Conservation (phyloP, 2,888 invertebrate genomes). For the Diplazon laetatorius region DNA sequence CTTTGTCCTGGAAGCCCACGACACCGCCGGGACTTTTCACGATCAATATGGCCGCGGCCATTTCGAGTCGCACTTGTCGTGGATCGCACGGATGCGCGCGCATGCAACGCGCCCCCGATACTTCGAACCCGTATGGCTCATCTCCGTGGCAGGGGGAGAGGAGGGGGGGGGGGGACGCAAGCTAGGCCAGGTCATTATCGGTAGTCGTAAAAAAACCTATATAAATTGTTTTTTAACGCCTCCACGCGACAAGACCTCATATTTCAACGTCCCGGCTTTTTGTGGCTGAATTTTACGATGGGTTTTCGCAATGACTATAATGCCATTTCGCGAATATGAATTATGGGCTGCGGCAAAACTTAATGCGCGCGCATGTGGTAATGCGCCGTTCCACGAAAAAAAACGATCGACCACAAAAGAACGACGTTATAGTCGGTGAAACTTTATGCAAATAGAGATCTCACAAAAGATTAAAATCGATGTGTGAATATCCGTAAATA, state of each 20-base stretch:
- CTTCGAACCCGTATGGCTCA: no score
- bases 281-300: conserved; percentile 11
- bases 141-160: no score
- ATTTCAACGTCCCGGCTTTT: no score
- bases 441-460: no score
- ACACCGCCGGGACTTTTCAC: conserved; percentile 12
- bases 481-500: neutral
- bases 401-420: no score
- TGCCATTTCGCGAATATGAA: neutral
- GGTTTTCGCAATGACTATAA: neutral
- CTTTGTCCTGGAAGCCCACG: neutral
- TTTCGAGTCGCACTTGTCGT: conserved; percentile 14
- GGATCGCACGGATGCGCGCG: conserved; percentile 21
- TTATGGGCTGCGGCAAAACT: no score
- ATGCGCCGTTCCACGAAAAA: no score
- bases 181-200: conserved; percentile 6
- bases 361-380: no score
- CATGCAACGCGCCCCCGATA: neutral
- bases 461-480: no score
- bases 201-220: conserved; percentile 18
- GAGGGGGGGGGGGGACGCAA: no score
- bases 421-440: no score
- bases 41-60: conserved; percentile 59
- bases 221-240: neutral
- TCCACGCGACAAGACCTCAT: conserved; percentile 10